These are phyloP conservation scores for Cerastis leucographa DNA, from an alignment of 2,888 invertebrate species.

Conservation along the genomic window DNA sequence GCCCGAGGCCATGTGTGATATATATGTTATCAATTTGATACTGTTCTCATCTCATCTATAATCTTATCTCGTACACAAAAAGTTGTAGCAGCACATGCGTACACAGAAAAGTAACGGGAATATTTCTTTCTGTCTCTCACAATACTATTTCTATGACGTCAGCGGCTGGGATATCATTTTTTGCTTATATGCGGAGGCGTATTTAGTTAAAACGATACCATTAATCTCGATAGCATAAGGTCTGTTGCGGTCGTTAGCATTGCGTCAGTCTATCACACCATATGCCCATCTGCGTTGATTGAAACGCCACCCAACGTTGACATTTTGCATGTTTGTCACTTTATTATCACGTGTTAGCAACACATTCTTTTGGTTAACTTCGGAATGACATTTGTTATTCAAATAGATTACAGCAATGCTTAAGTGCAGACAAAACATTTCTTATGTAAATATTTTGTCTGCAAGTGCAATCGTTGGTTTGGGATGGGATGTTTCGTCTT, in stretches of 20 bases:
- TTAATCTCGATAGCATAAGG: constrained; percentile 68
- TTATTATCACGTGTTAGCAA: constrained; percentile 25
- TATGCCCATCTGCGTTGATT: constrained; percentile 68
- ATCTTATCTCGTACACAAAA: constrained; percentile 23
- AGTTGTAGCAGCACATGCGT: constrained; percentile 17
- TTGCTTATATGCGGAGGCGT: constrained; percentile 48
- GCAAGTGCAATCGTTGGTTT: constrained; percentile 47
- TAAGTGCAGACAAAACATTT: constrained; percentile 43
- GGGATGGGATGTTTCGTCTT: constrained; percentile 32
- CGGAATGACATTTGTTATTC: constrained; percentile 48
- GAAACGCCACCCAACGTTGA: constrained; percentile 52
- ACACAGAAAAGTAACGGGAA: constrained; percentile 41
- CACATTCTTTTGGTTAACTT: constrained; percentile 28
- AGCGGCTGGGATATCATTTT: constrained; percentile 36
- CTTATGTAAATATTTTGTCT: constrained; percentile 62
- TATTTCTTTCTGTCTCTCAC: constrained; percentile 43
- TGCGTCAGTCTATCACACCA: constrained; percentile 74
- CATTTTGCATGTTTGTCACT: constrained; percentile 56
- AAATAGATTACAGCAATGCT: constrained; percentile 54
- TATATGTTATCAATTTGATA: constrained; percentile 13
- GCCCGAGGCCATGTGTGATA: not conserved
- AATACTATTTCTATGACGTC: constrained; percentile 33
- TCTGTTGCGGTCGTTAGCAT: constrained; percentile 70
- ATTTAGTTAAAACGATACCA: constrained; percentile 60
- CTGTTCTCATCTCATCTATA: constrained; percentile 22